Evolutionary conservation across 2,113 vertebrate species (phyloP), one percentile per base, ranked within the genome.

Genomic region (Brachyistius frenatus): DNA sequence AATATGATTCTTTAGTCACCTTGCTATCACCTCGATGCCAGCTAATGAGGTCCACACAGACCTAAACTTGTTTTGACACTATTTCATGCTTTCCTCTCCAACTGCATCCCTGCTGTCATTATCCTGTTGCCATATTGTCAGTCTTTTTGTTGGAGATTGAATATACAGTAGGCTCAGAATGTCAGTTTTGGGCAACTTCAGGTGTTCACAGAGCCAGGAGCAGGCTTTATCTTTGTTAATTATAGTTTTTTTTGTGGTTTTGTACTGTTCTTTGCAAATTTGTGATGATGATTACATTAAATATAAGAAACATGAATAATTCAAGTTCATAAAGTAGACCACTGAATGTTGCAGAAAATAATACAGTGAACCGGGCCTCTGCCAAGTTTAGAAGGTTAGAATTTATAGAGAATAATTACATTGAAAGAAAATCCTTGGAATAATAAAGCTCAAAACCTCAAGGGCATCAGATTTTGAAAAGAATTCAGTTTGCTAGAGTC

Each of bases 301-400:
- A 57, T 47, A 44, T 39, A 32, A 46, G 33, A 65, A 35, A 69
- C 58, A 70, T 81, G 44, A 54, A 81, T 78, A 68, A 72, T 84
- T 88, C 35, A 78, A 32, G 7, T 66, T 10, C 30, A 55, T 57
- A 39, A 71, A 66, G 2, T 58, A 60, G 36, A 54, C 68, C 37
- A 30, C 9, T 44, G 39, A 69, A 56, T 62, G n/a, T 32, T 39
- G 49, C 32, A 35, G 33, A 49, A 36, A 72, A 67, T 1, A 57
- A 31, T 36, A 33, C 35, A 44, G 46, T 31, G 15, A 56, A 10
- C 23, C 23, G 23, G 23, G 23, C 23, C 23, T 23, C 23, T 23
- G 5, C 2, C 58, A 33, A 1, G 39, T 36, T 47, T 32, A 10
- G 4, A 49, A 14, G 5, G 15, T 10, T 9, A 1, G 1, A 7